These are phyloP conservation scores for Zaprionus gabonicus DNA, from an alignment of 1,140 invertebrate species.

Conservation along the genomic window DNA sequence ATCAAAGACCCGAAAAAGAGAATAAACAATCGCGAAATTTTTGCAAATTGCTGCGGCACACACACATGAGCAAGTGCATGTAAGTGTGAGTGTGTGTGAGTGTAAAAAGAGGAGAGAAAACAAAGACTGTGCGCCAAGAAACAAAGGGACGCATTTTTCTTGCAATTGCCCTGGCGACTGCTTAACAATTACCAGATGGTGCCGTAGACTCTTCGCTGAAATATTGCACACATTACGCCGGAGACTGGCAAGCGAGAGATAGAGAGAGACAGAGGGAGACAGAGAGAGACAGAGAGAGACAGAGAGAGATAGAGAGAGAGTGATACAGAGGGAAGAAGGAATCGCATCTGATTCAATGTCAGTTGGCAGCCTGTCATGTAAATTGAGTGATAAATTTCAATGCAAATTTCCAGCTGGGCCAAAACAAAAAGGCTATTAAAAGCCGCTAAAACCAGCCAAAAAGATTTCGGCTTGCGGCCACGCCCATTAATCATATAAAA, in stretches of 20 bases:
- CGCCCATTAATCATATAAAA: conserved; percentile 62
- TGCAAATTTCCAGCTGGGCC: conserved; percentile 42
- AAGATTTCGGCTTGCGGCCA: conserved; percentile 31
- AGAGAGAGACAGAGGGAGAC: background rate
- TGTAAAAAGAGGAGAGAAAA: conserved; percentile 19
- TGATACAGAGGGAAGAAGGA: background rate
- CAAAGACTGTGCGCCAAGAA: conserved; percentile 45
- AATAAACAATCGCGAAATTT: conserved; percentile 30
- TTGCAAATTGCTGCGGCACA: conserved; percentile 55
- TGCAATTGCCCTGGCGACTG: conserved; percentile 47
- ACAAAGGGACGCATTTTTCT: conserved; percentile 78
- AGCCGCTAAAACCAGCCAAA: conserved; percentile 3
- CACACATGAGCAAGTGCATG: background rate
- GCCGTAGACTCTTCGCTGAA: conserved; percentile 31
- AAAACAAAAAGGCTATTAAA: conserved; percentile 55
- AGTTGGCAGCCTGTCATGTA: conserved; percentile 63
- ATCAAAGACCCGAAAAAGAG: conserved; percentile 55
- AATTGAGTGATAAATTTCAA: conserved; percentile 76
- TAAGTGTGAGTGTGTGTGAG: background rate
- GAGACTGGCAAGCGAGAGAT: background rate
- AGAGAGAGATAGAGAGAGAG: background rate
- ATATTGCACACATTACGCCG: conserved; percentile 50
- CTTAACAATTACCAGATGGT: conserved; percentile 82
- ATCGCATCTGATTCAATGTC: conserved; percentile 52
- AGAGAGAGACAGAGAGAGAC: background rate